phyloP scores from a whole-genome alignment of 2,797 vertebrate species.

The Gymnoscopelus microlampas region DNA sequence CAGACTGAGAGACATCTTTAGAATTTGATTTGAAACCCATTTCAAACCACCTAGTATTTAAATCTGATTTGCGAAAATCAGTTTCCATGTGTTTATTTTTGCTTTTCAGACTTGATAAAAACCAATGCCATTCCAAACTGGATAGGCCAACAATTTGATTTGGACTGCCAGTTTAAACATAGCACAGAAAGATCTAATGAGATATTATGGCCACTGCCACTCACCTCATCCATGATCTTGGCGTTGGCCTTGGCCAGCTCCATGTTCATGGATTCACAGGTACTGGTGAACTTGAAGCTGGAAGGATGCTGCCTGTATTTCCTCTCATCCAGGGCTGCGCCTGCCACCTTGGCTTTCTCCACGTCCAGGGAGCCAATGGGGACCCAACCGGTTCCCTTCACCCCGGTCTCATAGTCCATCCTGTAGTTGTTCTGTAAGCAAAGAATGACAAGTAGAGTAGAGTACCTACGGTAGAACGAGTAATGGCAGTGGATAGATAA shows the following conservation, averaged over 20 bases:
- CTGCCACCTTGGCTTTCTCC: slow-evolving; percentile 89
- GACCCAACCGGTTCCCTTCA: slow-evolving; percentile 91
- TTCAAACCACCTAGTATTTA: no score
- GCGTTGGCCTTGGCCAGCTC: slow-evolving; percentile 91
- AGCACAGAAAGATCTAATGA: no score
- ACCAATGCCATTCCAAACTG: no score
- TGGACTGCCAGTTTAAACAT: no score
- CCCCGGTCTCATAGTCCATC: slow-evolving; percentile 84
- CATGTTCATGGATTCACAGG: slow-evolving; percentile 87
- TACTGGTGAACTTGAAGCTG: slow-evolving; percentile 91
- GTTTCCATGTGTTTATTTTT: no score
- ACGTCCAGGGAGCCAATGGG: slow-evolving; percentile 92
- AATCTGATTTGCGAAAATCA: no score
- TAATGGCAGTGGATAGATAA: no score
- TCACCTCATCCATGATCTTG: slow-evolving; percentile 86
- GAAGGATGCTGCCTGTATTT: slow-evolving; percentile 92
- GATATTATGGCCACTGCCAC: slow-evolving; percentile 31
- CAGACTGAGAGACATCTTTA: no score
- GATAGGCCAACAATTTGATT: no score
- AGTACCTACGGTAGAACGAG: no score
- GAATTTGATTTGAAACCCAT: no score
- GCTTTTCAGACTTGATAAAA: no score
- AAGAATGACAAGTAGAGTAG: slow-evolving; percentile 15
- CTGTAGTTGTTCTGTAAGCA: slow-evolving; percentile 86
- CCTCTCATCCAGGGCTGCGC: slow-evolving; percentile 86